These are phyloP conservation scores for Nomada ruficornis DNA, from an alignment of 2,888 invertebrate species.

Conservation along the genomic window DNA sequence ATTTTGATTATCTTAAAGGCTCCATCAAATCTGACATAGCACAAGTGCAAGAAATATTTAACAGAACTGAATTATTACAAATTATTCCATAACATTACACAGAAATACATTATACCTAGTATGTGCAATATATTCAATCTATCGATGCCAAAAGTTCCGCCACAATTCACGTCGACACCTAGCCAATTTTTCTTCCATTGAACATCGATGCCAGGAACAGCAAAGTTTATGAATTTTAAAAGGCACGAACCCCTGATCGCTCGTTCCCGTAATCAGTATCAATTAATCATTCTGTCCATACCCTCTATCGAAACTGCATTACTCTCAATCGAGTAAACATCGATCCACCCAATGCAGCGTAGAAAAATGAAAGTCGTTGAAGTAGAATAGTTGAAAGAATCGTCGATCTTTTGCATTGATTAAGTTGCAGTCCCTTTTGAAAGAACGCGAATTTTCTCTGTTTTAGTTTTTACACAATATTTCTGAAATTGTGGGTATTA, in stretches of 20 bases:
- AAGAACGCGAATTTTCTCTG: too few species aligned
- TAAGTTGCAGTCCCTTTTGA: not conserved
- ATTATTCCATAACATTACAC: too few species aligned
- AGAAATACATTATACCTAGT: too few species aligned
- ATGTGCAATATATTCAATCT: too few species aligned
- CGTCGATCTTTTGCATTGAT: slow-evolving; percentile 12
- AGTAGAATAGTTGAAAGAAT: slow-evolving; percentile 4
- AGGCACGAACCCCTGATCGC: not conserved
- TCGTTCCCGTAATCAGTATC: slow-evolving; percentile 8
- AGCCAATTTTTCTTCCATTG: not conserved
- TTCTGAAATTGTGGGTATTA: too few species aligned
- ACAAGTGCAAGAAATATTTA: too few species aligned
- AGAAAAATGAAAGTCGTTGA: slow-evolving; percentile 11
- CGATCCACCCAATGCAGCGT: slow-evolving; percentile 16
- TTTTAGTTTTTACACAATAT: too few species aligned
- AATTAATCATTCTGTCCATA: slow-evolving; percentile 43
- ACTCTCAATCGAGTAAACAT: slow-evolving; percentile 33
- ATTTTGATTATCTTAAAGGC: too few species aligned
- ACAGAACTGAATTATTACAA: too few species aligned
- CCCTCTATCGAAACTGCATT: slow-evolving; percentile 6
- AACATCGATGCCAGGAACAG: not conserved
- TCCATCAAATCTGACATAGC: too few species aligned
- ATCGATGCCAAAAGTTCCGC: not conserved
- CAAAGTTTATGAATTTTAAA: slow-evolving; percentile 9
- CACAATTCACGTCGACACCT: not conserved